Percentiles rank a stretch among this genome's conserved stretches.
These are phyloP conservation scores for Hyaena hyaena DNA, from an alignment of 2,113 vertebrate genomes.

Conservation along the genomic window DNA sequence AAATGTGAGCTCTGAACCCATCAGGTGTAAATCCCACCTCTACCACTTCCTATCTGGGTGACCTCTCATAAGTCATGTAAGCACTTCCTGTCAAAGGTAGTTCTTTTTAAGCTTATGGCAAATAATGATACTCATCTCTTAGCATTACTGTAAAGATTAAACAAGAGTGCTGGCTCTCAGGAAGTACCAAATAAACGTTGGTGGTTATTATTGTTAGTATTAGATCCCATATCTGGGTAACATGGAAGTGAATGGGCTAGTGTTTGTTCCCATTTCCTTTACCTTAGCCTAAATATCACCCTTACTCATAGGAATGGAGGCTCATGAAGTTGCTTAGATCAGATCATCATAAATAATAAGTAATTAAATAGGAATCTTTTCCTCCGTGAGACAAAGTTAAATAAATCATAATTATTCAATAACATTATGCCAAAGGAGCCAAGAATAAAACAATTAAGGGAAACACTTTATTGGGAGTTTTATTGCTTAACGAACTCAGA, in stretches of 20 bases:
- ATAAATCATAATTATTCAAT: background rate
- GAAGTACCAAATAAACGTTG: background rate
- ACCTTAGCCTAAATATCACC: background rate
- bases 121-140: background rate
- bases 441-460: background rate
- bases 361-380: background rate
- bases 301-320: background rate
- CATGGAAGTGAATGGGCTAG: background rate
- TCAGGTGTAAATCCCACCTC: background rate
- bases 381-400: background rate
- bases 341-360: background rate
- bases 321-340: background rate
- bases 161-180: background rate
- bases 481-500: background rate
- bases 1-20: background rate
- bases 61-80: background rate
- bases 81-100: background rate
- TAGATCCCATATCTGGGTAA: background rate
- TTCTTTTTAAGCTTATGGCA: background rate
- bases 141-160: background rate
- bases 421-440: background rate
- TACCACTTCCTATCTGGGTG: background rate
- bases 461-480: background rate
- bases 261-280: background rate
- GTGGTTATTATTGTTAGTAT: background rate